Evolutionary conservation across 1,140 invertebrate species (phyloP).

Genomic region (Aphaenogaster rudis): DNA sequence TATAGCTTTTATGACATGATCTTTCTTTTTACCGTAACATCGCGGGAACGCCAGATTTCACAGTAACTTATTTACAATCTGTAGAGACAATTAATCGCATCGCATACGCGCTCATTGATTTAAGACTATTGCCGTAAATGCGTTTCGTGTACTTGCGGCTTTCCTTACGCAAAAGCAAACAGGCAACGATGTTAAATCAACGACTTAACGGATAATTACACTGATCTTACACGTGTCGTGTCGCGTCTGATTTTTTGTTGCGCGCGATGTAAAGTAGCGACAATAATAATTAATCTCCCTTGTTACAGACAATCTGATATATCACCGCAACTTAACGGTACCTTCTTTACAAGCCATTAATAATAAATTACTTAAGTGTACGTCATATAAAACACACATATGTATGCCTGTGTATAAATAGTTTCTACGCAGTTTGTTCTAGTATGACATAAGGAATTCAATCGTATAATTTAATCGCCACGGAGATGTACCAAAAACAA

Average conservation of each 20-base stretch:
- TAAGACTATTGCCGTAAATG: not conserved
- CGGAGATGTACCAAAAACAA: conserved; percentile 7
- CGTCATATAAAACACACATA: conserved; percentile 76
- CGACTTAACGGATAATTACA: conserved; percentile 1
- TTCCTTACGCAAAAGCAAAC: not conserved
- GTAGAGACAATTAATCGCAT: not conserved
- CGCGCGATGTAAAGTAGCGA: conserved; percentile 11
- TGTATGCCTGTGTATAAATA: conserved; percentile 70
- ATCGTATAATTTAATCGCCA: conserved; percentile 1
- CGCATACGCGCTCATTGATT: conserved; percentile 19
- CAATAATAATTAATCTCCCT: conserved; percentile 21
- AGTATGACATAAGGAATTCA: conserved; percentile 29
- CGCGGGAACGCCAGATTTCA: conserved; percentile 12
- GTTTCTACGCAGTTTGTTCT: conserved; percentile 48
- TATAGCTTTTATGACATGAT: conserved; percentile 3
- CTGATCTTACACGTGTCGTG: conserved; percentile 6
- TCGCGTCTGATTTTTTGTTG: not conserved
- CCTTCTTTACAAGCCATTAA: conserved; percentile 59
- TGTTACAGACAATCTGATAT: conserved; percentile 47
- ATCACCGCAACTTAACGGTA: conserved; percentile 58
- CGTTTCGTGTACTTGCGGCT: not conserved
- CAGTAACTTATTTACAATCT: conserved; percentile 52
- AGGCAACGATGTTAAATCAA: conserved; percentile 52
- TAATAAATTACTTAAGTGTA: conserved; percentile 75
- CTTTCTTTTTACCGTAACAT: conserved; percentile 1